Percentiles rank a stretch among this genome's conserved stretches.
phyloP scores from a whole-genome alignment of 2,888 invertebrate genomes.

The Drosophila anceps region DNA sequence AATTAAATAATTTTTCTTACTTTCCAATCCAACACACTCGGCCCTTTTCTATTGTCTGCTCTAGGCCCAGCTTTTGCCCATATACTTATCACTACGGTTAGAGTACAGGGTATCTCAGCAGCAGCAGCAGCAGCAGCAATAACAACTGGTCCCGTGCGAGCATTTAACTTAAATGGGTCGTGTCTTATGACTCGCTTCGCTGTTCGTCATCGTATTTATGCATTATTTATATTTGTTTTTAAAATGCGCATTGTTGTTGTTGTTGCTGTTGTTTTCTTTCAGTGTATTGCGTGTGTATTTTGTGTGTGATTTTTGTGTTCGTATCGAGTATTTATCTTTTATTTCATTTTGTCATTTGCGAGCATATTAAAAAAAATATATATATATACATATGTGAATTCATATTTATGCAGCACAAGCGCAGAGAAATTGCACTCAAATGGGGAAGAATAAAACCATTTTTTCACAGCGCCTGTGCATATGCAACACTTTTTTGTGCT shows the following conservation, averaged over 20 bases:
- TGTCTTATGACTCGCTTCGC: conserved; percentile 55
- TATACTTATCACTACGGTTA: not conserved
- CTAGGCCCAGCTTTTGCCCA: not conserved
- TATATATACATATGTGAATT: conserved; percentile 39
- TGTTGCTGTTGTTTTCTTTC: conserved; percentile 9
- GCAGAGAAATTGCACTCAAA: conserved; percentile 19
- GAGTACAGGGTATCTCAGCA: conserved; percentile 19
- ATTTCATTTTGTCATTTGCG: conserved; percentile 52
- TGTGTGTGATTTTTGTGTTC: conserved; percentile 35
- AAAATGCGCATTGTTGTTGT: conserved; percentile 30
- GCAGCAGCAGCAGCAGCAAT: conserved; percentile 3
- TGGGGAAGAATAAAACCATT: conserved; percentile 23
- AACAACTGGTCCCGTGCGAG: conserved; percentile 30
- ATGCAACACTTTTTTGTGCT: conserved; percentile 52
- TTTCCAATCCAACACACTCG: too few relatives aligned
- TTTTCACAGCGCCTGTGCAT: conserved; percentile 32
- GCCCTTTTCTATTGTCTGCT: not conserved
- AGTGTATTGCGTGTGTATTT: conserved; percentile 21
- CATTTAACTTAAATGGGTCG: conserved; percentile 73
- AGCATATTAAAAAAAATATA: conserved; percentile 47
- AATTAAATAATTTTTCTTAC: too few relatives aligned
- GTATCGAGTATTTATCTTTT: conserved; percentile 21
- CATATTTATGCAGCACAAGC: conserved; percentile 50
- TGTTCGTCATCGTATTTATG: conserved; percentile 62
- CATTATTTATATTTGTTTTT: conserved; percentile 68